A percentile compares a stretch with the other conserved stretches of the same genome.
These are phyloP conservation scores for Tanytarsus gracilentus DNA, from an alignment of 2,888 invertebrate genomes.

Conservation along the genomic window DNA sequence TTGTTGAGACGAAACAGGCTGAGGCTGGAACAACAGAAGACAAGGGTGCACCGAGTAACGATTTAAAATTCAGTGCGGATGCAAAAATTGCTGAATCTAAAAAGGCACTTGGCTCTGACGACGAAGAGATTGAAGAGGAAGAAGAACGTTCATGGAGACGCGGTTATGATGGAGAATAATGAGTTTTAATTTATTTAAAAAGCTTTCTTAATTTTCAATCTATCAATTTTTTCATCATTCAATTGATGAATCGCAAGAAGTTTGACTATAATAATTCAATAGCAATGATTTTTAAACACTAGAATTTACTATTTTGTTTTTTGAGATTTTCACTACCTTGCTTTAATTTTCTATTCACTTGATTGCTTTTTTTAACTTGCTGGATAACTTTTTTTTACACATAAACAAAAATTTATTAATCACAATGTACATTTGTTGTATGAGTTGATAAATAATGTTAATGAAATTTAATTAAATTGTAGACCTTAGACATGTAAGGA, in stretches of 20 bases:
- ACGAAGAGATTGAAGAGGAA: constrained; percentile 79
- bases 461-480: constrained; percentile 12
- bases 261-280: no score
- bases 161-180: constrained; percentile 46
- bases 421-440: constrained; percentile 4
- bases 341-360: no score
- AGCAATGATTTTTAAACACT: no score
- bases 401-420: no score
- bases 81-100: neutral
- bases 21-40: neutral
- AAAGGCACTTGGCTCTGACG: constrained; percentile 44
- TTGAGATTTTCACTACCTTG: no score
- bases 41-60: neutral
- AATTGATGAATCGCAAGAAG: no score
- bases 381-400: neutral
- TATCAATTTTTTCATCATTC: neutral
- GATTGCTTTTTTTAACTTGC: no score
- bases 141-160: constrained; percentile 86
- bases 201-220: neutral
- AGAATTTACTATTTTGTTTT: no score
- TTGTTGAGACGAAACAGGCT: neutral
- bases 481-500: neutral
- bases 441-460: neutral
- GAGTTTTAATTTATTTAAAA: constrained; percentile 2
- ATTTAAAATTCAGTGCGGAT: neutral